A percentile compares a stretch with the other conserved stretches of the same genome.
Conservation (phyloP, 2,888 invertebrate genomes). For the Eristalis arbustorum region DNA sequence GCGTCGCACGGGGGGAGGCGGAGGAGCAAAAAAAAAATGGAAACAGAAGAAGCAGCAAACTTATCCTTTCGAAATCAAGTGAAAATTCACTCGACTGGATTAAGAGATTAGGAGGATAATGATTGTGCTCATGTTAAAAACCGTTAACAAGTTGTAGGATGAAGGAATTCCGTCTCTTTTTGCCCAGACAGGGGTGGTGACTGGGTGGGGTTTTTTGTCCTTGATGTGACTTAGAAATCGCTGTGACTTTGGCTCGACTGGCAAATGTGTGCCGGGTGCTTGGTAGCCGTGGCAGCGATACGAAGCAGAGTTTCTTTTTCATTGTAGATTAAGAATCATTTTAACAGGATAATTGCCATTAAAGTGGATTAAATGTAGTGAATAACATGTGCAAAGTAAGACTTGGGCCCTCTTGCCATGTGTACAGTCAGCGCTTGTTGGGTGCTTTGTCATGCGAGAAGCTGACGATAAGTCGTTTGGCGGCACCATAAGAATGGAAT, state of each 20-base stretch:
- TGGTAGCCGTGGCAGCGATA: slow-evolving; percentile 18
- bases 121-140: slow-evolving; percentile 72
- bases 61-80: slow-evolving; percentile 76
- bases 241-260: slow-evolving; percentile 18
- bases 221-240: slow-evolving; percentile 29
- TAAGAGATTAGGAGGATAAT: slow-evolving; percentile 79
- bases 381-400: slow-evolving; percentile 9
- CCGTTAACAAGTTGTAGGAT: slow-evolving; percentile 67
- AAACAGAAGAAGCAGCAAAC: slow-evolving; percentile 47
- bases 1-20: background rate
- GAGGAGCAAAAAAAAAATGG: background rate
- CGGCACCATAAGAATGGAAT: background rate
- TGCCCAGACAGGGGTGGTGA: background rate
- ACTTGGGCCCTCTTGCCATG: background rate
- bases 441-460: slow-evolving; percentile 9
- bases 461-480: slow-evolving; percentile 1
- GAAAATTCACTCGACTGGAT: slow-evolving; percentile 79
- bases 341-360: slow-evolving; percentile 59
- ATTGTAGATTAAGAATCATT: slow-evolving; percentile 58
- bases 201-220: slow-evolving; percentile 11
- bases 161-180: slow-evolving; percentile 29
- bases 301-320: slow-evolving; percentile 18
- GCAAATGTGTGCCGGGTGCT: slow-evolving; percentile 45
- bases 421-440: background rate
- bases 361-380: slow-evolving; percentile 64